phyloP scores from a whole-genome alignment of 2,888 invertebrate genomes.

The Pristionchus mayeri region DNA sequence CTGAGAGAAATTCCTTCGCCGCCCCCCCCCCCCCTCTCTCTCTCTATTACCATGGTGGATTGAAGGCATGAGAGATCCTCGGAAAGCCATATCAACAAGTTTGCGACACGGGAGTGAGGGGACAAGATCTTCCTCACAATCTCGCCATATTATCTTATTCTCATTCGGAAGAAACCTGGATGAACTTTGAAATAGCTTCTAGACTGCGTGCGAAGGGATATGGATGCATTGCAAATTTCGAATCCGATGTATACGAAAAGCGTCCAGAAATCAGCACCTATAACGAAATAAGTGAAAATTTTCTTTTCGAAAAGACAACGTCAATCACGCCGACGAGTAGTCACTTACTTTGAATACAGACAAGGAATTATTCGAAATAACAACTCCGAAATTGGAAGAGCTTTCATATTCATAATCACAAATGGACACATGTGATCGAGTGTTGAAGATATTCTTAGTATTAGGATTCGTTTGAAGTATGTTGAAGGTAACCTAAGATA shows the following conservation, averaged over 20 bases:
- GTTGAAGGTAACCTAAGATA: slow-evolving; percentile 12
- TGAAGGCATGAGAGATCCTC: slow-evolving; percentile 24
- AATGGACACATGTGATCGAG: background rate
- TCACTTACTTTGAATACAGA: background rate
- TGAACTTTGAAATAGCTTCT: background rate
- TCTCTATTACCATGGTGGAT: slow-evolving; percentile 42
- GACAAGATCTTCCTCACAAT: background rate
- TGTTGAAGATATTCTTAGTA: background rate
- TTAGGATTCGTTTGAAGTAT: background rate
- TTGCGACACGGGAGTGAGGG: background rate
- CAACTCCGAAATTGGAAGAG: background rate
- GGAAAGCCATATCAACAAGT: slow-evolving; percentile 30
- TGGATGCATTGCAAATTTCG: background rate
- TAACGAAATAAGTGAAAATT: too few species aligned
- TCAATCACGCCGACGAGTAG: background rate
- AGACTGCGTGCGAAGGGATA: background rate
- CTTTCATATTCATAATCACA: background rate
- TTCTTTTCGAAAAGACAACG: background rate
- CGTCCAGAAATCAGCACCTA: background rate
- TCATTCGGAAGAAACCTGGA: background rate
- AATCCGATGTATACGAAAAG: background rate
- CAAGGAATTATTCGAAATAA: background rate
- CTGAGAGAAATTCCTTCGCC: background rate
- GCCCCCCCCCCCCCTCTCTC: too few species aligned
- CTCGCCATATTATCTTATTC: background rate